A percentile compares a stretch with the other conserved stretches of the same genome.
Evolutionary conservation across 2,797 vertebrate species (phyloP).

Genomic region (Bradypodion pumilum): DNA sequence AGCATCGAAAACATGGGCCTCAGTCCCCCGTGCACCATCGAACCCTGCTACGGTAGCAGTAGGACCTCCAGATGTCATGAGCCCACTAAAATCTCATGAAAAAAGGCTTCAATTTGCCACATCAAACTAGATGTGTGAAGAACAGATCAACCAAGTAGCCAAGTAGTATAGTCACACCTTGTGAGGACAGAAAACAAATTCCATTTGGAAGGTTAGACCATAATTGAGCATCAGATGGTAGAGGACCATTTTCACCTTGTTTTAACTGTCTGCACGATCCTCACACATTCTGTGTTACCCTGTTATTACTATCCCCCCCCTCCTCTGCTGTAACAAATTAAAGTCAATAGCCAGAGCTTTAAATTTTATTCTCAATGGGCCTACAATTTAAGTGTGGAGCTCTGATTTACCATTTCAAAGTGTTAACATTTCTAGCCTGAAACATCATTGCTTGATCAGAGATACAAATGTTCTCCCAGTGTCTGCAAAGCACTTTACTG

Average conservation of each 20-base stretch:
- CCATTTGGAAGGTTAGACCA: not conserved
- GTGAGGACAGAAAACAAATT: not conserved
- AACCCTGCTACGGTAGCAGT: too few species aligned
- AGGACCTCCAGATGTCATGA: too few species aligned
- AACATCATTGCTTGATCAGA: conserved; percentile 43
- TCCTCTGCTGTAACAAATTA: not conserved
- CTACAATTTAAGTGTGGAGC: conserved; percentile 28
- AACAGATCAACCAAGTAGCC: too few species aligned
- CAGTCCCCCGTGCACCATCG: too few species aligned
- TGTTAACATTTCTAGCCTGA: conserved; percentile 32
- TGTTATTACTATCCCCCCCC: not conserved
- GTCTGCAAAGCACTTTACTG: not conserved
- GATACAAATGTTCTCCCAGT: conserved; percentile 11
- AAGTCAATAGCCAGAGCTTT: conserved; percentile 11
- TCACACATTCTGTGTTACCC: not conserved
- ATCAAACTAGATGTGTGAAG: too few species aligned
- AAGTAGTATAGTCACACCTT: too few species aligned
- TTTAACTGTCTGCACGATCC: conserved; percentile 32
- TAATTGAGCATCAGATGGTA: not conserved
- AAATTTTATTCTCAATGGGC: conserved; percentile 36
- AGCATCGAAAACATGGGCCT: too few species aligned
- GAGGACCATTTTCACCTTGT: not conserved
- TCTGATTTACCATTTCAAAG: conserved; percentile 56
- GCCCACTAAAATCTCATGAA: too few species aligned
- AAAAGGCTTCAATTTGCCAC: too few species aligned